phyloP scores from a whole-genome alignment of 2,888 invertebrate genomes.

The Cryptus armator region DNA sequence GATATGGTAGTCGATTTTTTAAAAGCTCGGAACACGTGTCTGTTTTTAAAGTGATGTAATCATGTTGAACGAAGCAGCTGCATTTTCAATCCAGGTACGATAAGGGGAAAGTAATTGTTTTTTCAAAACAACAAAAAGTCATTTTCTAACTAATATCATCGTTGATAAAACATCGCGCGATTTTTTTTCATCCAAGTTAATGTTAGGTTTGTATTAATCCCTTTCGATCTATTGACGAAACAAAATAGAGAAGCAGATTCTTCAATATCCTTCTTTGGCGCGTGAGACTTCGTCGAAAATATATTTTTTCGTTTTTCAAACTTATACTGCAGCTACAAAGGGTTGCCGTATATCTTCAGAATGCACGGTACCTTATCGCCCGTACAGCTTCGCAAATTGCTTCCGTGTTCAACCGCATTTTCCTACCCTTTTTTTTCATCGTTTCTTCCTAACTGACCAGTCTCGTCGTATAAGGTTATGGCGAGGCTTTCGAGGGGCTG shows the following conservation, averaged over 20 bases:
- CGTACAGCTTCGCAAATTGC: conserved; percentile 63
- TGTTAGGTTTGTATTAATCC: neutral
- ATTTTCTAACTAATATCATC: neutral
- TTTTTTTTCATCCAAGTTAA: neutral
- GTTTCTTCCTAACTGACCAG: conserved; percentile 41
- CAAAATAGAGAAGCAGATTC: neutral
- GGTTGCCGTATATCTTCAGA: conserved; percentile 49
- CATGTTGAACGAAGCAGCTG: neutral
- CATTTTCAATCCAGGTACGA: neutral
- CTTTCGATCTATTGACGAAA: neutral
- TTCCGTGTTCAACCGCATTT: conserved; percentile 67
- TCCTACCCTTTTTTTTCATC: conserved; percentile 57
- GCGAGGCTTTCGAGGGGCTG: neutral
- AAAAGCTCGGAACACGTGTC: neutral
- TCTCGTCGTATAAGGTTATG: conserved; percentile 21
- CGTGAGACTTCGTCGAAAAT: too few species aligned
- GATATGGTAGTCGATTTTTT: neutral
- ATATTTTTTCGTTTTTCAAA: neutral
- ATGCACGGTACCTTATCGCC: conserved; percentile 50
- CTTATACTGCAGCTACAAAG: conserved; percentile 14
- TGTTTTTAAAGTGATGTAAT: neutral
- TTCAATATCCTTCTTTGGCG: neutral
- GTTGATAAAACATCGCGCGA: neutral
- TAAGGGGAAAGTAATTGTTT: neutral
- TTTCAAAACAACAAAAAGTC: neutral